phyloP scores from a whole-genome alignment of 2,113 vertebrate species.

The Gallinago jamesoni region DNA sequence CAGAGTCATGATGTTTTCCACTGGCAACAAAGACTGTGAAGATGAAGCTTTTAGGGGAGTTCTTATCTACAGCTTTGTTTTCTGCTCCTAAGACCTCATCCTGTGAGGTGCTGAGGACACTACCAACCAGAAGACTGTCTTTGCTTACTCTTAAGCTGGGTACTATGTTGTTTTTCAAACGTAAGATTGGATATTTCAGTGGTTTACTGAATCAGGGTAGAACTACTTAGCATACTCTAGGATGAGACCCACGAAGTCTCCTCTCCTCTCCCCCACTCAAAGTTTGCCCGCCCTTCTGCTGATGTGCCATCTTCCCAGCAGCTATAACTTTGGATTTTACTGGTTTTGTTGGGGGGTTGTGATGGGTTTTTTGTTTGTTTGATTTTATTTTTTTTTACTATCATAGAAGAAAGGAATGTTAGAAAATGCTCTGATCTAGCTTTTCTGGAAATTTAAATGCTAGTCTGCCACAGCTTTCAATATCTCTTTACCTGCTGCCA shows the following conservation, averaged over 20 bases:
- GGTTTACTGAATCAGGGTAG: neutral
- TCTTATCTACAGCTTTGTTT: neutral
- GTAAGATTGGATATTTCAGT: neutral
- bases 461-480: neutral
- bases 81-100: neutral
- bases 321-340: neutral
- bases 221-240: neutral
- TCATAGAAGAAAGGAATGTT: neutral
- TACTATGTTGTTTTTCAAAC: neutral
- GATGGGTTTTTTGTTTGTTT: neutral
- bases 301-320: neutral
- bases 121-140: neutral
- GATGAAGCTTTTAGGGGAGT: neutral
- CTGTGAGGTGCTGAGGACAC: neutral
- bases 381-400: neutral
- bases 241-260: neutral
- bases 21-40: neutral
- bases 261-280: neutral
- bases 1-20: neutral
- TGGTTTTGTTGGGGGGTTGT: neutral
- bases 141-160: neutral
- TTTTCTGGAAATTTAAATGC: slow-evolving; percentile 12
- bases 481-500: slow-evolving; percentile 41
- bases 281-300: neutral
- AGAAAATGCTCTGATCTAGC: slow-evolving; percentile 25